phyloP scores from a whole-genome alignment of 2,113 vertebrate species.

The Pungitius pungitius region DNA sequence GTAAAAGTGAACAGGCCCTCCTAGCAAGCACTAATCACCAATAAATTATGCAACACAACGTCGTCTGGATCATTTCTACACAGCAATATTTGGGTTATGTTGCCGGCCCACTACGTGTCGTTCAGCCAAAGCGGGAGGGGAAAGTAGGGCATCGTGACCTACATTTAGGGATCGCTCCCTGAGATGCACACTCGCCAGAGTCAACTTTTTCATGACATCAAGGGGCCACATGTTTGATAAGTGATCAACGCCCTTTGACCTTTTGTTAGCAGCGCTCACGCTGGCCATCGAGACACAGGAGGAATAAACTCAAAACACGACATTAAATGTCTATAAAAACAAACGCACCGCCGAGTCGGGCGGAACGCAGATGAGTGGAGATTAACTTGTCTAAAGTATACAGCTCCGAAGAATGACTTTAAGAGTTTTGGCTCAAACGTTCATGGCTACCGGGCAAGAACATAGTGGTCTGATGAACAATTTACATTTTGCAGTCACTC shows the following conservation, averaged over 20 bases:
- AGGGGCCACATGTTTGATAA: slow-evolving; percentile 12
- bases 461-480: background rate
- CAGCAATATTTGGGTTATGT: slow-evolving; percentile 67
- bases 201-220: slow-evolving; percentile 29
- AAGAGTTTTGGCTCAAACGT: slow-evolving; percentile 1
- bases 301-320: background rate
- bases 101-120: slow-evolving; percentile 44
- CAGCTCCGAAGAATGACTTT: background rate
- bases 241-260: slow-evolving; percentile 1
- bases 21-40: slow-evolving; percentile 6
- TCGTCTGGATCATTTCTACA: slow-evolving; percentile 54
- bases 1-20: background rate
- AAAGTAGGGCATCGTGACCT: slow-evolving; percentile 72
- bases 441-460: slow-evolving; percentile 2
- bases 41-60: slow-evolving; percentile 56
- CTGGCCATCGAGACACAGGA: background rate
- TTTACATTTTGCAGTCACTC: background rate
- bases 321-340: slow-evolving; percentile 13
- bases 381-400: background rate
- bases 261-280: slow-evolving; percentile 12
- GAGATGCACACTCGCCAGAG: slow-evolving; percentile 22
- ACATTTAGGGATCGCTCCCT: slow-evolving; percentile 61
- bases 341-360: background rate
- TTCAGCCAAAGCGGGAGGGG: slow-evolving; percentile 41
- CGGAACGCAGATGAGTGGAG: background rate